Conservation (phyloP, 30 jellyfish, hydroid and myxozoan genomes). For the Pelagia noctiluca region DNA sequence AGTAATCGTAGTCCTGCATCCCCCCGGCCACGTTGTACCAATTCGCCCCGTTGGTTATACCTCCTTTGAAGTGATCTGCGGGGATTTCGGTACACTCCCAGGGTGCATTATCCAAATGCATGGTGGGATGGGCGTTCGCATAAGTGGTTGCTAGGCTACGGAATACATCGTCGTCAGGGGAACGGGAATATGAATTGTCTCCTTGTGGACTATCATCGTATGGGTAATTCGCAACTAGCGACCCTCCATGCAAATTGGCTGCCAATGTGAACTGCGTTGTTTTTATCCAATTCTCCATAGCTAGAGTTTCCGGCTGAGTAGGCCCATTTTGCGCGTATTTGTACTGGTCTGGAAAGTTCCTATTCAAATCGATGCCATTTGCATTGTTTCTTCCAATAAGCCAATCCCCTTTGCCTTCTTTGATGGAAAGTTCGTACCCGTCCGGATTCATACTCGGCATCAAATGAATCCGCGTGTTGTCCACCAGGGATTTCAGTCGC, state of each 20-base stretch:
- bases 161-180: slow-evolving; percentile 96
- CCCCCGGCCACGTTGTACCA: slow-evolving; percentile 99
- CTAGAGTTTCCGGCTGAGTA: slow-evolving; percentile 89
- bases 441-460: slow-evolving; percentile 99
- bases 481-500: slow-evolving; percentile 74
- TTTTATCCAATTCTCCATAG: slow-evolving; percentile 81
- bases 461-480: slow-evolving; percentile 89
- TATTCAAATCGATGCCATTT: slow-evolving; percentile 79
- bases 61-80: slow-evolving; percentile 95
- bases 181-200: slow-evolving; percentile 72
- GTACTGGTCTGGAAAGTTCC: slow-evolving; percentile 98
- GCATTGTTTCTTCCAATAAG: slow-evolving; percentile 92
- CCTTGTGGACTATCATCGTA: slow-evolving; percentile 83
- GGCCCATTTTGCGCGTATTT: slow-evolving; percentile 51
- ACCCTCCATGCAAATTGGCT: slow-evolving; percentile 99
- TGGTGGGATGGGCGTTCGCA: slow-evolving; percentile 88
- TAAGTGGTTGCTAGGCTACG: slow-evolving; percentile 80
- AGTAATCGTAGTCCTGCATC: slow-evolving; percentile 94
- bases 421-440: slow-evolving; percentile 91
- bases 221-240: slow-evolving; percentile 98
- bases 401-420: slow-evolving; percentile 95
- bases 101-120: slow-evolving; percentile 94
- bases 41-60: slow-evolving; percentile 94
- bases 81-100: slow-evolving; percentile 98
- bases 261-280: slow-evolving; percentile 79